phyloP scores from a whole-genome alignment of 1,140 invertebrate species.

The Pseudomyrmex concolor region DNA sequence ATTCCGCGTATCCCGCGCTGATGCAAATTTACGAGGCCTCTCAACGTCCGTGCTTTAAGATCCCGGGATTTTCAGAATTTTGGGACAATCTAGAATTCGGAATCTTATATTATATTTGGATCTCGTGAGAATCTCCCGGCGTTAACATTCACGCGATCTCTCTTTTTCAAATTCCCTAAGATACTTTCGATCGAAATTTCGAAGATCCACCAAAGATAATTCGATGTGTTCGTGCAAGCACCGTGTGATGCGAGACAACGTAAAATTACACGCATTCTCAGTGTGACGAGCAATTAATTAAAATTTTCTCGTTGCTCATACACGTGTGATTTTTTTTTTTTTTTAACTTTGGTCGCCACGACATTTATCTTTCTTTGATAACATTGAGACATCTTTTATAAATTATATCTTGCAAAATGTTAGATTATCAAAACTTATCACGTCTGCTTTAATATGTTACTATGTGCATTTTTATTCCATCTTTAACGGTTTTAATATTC shows the following conservation, averaged over 20 bases:
- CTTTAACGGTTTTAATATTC: slow-evolving; percentile 30
- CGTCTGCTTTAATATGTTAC: slow-evolving; percentile 4
- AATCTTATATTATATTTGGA: slow-evolving; percentile 10
- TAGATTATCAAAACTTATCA: background rate
- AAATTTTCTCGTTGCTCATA: too few species aligned
- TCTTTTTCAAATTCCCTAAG: background rate
- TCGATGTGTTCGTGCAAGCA: too few species aligned
- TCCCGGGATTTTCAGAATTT: slow-evolving; percentile 34
- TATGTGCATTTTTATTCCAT: background rate
- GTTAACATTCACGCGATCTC: too few species aligned
- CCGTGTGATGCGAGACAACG: too few species aligned
- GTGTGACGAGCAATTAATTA: too few species aligned
- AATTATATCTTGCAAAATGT: too few species aligned
- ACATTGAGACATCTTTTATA: too few species aligned
- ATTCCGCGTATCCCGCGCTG: slow-evolving; percentile 15
- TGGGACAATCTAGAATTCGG: slow-evolving; percentile 24
- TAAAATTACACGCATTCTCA: too few species aligned
- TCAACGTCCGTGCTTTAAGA: slow-evolving; percentile 49
- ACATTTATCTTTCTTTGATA: too few species aligned
- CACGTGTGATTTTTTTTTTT: too few species aligned
- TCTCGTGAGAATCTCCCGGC: slow-evolving; percentile 10
- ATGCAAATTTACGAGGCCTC: slow-evolving; percentile 49
- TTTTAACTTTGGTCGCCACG: too few species aligned
- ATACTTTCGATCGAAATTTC: slow-evolving; percentile 10
- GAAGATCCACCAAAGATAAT: too few species aligned